A percentile compares a stretch with the other conserved stretches of the same genome.
phyloP scores from a whole-genome alignment of 37 sponge, comb jelly and placozoan genomes.

The Axinella damicornis region DNA sequence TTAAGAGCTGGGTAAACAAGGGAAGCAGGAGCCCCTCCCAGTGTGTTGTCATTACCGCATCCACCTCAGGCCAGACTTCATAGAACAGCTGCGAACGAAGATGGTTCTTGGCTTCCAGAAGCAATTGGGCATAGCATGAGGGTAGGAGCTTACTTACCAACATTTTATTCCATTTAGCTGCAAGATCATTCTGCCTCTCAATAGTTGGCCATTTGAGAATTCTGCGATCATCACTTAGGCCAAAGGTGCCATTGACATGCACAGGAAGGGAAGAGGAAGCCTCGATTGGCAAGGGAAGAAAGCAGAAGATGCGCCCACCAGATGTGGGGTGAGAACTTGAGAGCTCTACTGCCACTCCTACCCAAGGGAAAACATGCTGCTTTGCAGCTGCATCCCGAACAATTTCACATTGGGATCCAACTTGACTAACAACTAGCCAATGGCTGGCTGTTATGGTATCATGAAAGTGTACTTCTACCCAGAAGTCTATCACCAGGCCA shows the following conservation, averaged over 20 bases:
- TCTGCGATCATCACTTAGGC: constrained; percentile 56
- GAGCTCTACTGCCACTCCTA: constrained; percentile 1
- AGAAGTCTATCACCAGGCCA: not conserved
- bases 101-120: constrained; percentile 24
- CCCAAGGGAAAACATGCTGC: constrained; percentile 20
- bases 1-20: constrained; percentile 11
- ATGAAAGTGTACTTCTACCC: not conserved
- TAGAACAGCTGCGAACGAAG: constrained; percentile 5
- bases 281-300: constrained; percentile 75
- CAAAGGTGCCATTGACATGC: constrained; percentile 83
- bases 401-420: not conserved
- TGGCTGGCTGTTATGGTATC: too few species aligned
- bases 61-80: constrained; percentile 54
- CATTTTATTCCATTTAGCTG: constrained; percentile 68
- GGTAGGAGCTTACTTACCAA: constrained; percentile 50
- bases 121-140: constrained; percentile 50
- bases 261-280: constrained; percentile 45
- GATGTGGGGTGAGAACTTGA: not conserved
- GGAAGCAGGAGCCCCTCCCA: constrained; percentile 35
- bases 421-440: not conserved
- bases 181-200: constrained; percentile 52
- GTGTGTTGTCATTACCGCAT: constrained; percentile 2
- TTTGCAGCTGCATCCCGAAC: not conserved
- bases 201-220: constrained; percentile 58
- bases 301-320: constrained; percentile 67